Evolutionary conservation across 1,140 invertebrate genomes (phyloP).

Genomic region (Holcopasites calliopsidis): DNA sequence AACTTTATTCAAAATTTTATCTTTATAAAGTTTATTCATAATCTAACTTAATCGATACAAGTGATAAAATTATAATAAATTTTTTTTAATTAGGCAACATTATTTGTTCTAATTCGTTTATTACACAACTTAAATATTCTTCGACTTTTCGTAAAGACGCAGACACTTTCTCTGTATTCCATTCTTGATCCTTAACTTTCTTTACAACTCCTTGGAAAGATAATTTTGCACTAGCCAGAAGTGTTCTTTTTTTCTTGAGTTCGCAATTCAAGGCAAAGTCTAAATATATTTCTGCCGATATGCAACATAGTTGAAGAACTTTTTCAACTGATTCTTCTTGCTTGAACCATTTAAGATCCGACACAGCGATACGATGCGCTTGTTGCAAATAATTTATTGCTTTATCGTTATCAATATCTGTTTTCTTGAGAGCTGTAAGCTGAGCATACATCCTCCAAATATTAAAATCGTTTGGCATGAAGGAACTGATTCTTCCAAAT

Average conservation of each 20-base stretch:
- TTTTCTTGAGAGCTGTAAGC: constrained; percentile 80
- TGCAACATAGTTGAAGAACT: constrained; percentile 78
- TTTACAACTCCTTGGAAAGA: constrained; percentile 80
- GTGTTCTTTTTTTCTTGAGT: constrained; percentile 73
- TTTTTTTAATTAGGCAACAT: neutral
- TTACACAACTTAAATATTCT: constrained; percentile 55
- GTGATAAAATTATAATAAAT: neutral
- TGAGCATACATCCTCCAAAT: constrained; percentile 91
- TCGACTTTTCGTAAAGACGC: constrained; percentile 67
- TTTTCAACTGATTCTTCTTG: constrained; percentile 77
- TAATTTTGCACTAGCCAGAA: constrained; percentile 82
- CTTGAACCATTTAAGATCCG: constrained; percentile 83
- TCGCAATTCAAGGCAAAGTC: constrained; percentile 65
- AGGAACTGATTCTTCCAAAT: constrained; percentile 89
- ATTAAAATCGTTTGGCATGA: constrained; percentile 84
- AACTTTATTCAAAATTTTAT: neutral
- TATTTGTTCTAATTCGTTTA: constrained; percentile 53
- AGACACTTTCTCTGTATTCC: constrained; percentile 70
- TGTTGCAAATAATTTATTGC: constrained; percentile 83
- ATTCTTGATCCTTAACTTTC: constrained; percentile 78
- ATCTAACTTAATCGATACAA: neutral
- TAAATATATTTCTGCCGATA: constrained; percentile 75
- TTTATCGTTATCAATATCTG: constrained; percentile 77
- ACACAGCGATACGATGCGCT: constrained; percentile 81
- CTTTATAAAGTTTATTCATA: neutral